Conservation (phyloP, 2,888 invertebrate species). For the Gari tellinella region DNA sequence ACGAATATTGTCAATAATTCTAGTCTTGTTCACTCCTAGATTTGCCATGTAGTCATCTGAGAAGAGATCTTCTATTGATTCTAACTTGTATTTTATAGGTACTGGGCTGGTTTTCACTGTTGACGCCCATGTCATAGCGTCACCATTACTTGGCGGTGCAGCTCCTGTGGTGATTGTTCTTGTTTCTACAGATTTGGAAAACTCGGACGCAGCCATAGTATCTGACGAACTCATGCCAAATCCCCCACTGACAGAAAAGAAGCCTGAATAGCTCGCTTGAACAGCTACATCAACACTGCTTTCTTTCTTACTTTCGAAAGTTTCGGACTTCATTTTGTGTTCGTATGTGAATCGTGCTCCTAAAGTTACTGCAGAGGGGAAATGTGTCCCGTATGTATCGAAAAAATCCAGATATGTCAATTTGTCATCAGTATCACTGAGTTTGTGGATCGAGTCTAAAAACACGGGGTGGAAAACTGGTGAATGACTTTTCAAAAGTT, state of each 20-base stretch:
- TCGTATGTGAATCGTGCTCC: constrained; percentile 44
- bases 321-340: constrained; percentile 30
- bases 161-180: constrained; percentile 40
- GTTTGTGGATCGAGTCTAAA: constrained; percentile 25
- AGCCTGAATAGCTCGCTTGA: constrained; percentile 36
- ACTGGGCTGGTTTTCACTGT: constrained; percentile 36
- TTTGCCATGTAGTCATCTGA: constrained; percentile 28
- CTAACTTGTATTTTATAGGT: constrained; percentile 28
- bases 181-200: constrained; percentile 25
- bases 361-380: constrained; percentile 29
- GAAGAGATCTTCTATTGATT: constrained; percentile 35
- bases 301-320: constrained; percentile 12
- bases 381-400: constrained; percentile 45
- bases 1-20: constrained; percentile 15
- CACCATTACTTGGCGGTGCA: constrained; percentile 43
- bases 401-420: constrained; percentile 29
- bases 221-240: constrained; percentile 23
- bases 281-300: constrained; percentile 27
- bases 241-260: constrained; percentile 19
- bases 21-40: constrained; percentile 17
- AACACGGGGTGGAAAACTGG: constrained; percentile 30
- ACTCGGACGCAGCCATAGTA: constrained; percentile 12
- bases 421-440: constrained; percentile 7
- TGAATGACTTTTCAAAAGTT: constrained; percentile 7
- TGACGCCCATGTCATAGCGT: constrained; percentile 47